These are phyloP conservation scores for Hypomecis punctinalis DNA, from an alignment of 2,888 invertebrate genomes.

Conservation along the genomic window DNA sequence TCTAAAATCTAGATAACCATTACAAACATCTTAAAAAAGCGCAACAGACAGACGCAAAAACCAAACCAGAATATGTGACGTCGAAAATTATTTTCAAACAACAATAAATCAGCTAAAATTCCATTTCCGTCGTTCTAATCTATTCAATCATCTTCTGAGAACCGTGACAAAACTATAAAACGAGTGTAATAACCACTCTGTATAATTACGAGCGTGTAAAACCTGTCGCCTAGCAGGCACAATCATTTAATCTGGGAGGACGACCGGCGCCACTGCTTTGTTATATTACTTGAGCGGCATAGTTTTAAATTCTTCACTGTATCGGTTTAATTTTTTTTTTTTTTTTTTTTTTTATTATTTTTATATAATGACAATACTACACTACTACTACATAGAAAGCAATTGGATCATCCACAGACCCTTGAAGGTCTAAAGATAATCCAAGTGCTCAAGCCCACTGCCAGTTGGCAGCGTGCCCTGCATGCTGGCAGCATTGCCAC, in stretches of 20 bases:
- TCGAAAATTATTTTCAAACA: conserved; percentile 5
- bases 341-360: too few relatives aligned
- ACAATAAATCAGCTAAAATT: conserved; percentile 32
- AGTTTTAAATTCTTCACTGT: too few relatives aligned
- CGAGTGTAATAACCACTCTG: conserved; percentile 38
- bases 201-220: conserved; percentile 41
- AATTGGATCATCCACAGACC: too few relatives aligned
- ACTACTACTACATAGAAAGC: too few relatives aligned
- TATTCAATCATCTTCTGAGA: conserved; percentile 38
- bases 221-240: conserved; percentile 44
- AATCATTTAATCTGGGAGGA: conserved; percentile 50
- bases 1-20: background rate
- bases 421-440: too few relatives aligned
- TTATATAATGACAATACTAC: too few relatives aligned
- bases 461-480: too few relatives aligned
- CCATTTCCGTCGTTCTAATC: conserved; percentile 33
- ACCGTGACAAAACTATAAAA: conserved; percentile 42
- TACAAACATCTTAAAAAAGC: background rate
- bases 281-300: conserved; percentile 16
- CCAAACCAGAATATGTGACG: background rate
- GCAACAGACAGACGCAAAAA: background rate
- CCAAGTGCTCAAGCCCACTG: too few relatives aligned
- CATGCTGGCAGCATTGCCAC: too few relatives aligned
- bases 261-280: conserved; percentile 43
- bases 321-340: too few relatives aligned